Evolutionary conservation across 2,797 vertebrate species (phyloP).

Genomic region (Varecia variegata): DNA sequence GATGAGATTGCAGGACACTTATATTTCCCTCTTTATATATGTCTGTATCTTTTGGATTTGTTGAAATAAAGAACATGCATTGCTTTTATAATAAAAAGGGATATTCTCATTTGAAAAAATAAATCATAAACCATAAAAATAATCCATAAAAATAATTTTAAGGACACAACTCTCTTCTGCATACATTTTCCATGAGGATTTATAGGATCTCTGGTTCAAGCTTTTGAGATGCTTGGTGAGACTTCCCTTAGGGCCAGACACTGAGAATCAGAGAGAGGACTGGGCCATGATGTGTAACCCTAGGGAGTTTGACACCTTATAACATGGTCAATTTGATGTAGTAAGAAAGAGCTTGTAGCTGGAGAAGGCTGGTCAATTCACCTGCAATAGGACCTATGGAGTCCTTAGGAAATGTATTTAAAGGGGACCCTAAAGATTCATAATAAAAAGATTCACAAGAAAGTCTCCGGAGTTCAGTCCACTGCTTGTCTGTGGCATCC

Average conservation of each 20-base stretch:
- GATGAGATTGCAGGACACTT: background rate
- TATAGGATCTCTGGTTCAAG: background rate
- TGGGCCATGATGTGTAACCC: background rate
- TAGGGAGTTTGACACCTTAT: background rate
- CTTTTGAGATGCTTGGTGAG: background rate
- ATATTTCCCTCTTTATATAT: background rate
- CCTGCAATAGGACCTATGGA: background rate
- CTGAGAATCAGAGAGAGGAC: background rate
- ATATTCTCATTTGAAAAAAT: background rate
- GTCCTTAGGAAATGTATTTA: background rate
- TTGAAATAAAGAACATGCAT: background rate
- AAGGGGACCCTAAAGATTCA: background rate
- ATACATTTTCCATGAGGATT: background rate
- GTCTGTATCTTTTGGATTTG: background rate
- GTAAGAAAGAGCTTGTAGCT: background rate
- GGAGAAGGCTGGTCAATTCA: background rate
- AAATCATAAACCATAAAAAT: background rate
- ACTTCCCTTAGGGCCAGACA: background rate
- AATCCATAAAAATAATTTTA: background rate
- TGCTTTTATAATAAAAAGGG: slow-evolving; percentile 8
- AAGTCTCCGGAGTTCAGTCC: background rate
- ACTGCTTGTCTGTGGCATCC: background rate
- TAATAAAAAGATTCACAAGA: background rate
- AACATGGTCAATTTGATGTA: background rate
- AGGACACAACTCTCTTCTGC: background rate